A percentile compares a stretch with the other conserved stretches of the same genome.
Conservation (phyloP, 2,113 vertebrate species). For the Eulemur macaco region DNA sequence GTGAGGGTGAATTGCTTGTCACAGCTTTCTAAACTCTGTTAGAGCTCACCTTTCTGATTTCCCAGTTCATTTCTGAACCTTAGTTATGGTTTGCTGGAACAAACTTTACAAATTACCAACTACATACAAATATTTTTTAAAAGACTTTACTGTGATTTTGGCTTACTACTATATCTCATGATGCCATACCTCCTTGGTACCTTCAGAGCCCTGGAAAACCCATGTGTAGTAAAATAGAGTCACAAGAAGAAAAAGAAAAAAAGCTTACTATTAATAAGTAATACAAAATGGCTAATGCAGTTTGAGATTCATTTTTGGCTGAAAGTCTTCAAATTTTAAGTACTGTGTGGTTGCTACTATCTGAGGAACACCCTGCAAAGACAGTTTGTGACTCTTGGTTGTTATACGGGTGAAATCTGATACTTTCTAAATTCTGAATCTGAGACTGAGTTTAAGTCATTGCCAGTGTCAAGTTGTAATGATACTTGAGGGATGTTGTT, state of each 20-base stretch:
- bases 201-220: conserved; percentile 70
- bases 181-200: conserved; percentile 47
- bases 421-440: conserved; percentile 7
- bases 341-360: conserved; percentile 14
- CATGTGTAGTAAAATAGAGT: conserved; percentile 70
- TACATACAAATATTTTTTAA: conserved; percentile 11
- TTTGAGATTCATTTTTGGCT: conserved; percentile 73
- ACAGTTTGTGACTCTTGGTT: conserved; percentile 1
- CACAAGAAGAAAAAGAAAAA: background rate
- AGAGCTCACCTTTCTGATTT: conserved; percentile 46
- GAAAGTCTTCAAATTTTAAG: conserved; percentile 14
- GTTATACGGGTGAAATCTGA: background rate
- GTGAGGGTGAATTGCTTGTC: background rate
- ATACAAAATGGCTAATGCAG: conserved; percentile 69
- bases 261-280: conserved; percentile 70
- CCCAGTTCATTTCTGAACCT: conserved; percentile 52
- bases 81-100: conserved; percentile 48
- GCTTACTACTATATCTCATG: background rate
- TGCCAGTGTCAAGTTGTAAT: conserved; percentile 37
- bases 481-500: background rate
- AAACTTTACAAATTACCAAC: conserved; percentile 55
- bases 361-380: conserved; percentile 2
- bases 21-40: conserved; percentile 40
- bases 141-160: conserved; percentile 53
- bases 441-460: conserved; percentile 18